Percentiles rank a stretch among this genome's conserved stretches.
phyloP scores from a whole-genome alignment of 2,113 vertebrate genomes.

The Actenoides hombroni region DNA sequence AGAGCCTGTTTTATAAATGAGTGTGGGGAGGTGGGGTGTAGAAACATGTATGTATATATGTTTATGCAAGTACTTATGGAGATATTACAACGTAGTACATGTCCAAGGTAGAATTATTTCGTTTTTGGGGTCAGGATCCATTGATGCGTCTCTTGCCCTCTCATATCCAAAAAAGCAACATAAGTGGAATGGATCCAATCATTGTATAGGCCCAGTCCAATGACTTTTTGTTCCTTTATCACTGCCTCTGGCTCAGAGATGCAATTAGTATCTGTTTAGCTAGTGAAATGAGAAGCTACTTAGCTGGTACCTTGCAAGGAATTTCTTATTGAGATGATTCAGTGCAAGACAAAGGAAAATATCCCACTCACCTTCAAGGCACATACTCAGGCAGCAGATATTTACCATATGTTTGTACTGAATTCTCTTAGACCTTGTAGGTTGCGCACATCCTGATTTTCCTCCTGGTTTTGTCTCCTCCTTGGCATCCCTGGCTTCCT shows the following conservation, averaged over 20 bases:
- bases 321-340: not conserved
- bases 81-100: rapidly evolving
- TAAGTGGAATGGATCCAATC: not conserved
- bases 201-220: rapidly evolving
- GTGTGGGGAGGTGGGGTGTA: too few species aligned
- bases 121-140: not conserved
- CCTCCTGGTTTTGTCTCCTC: not conserved
- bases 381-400: too few species aligned
- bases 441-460: not conserved
- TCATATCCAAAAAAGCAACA: not conserved
- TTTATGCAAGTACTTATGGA: not conserved
- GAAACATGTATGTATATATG: not conserved
- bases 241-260: not conserved
- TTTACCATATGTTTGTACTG: not conserved
- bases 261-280: not conserved
- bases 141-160: not conserved
- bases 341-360: not conserved
- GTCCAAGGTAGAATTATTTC: not conserved
- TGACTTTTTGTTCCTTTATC: not conserved
- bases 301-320: not conserved
- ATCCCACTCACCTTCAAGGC: not conserved
- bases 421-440: not conserved
- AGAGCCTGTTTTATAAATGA: not conserved
- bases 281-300: not conserved
- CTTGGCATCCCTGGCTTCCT: not conserved